Base-by-base conservation (phyloP, 2,113 vertebrate species). In the Maccullochella peelii region DNA sequence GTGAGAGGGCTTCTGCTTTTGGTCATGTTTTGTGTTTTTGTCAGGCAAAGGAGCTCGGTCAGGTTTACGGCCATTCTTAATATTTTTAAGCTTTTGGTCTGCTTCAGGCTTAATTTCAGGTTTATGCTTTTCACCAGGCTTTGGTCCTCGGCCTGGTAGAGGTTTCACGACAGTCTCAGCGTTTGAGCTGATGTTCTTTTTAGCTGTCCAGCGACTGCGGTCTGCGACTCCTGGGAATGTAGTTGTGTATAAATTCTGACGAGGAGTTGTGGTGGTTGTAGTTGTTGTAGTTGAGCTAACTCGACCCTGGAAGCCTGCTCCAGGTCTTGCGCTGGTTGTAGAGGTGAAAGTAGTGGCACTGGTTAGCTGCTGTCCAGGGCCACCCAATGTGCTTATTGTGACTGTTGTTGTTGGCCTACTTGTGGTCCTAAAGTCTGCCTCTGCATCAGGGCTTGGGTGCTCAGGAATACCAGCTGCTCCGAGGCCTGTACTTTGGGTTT, bases 101-200 rank as follows among this genome's bases (percentile, higher is more conserved):
- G 58, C 80, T 66, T 85, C 77, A 62, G 83, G 77, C 52, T 74
- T 89, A 61, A 59, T 82, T 85, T 58, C 80, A 55, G 76, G 49
- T 75, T 72, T 74, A 49, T 58, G 69, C 49, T 83, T 91, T 74
- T 68, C 76, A 25, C 42, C 49, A 0, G 68, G 65, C 52, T 85
- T 75, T 65, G 42, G 38, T 65, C 30, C 79, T 76, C 12, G 84
- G 0, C 50, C 77, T 79, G 77, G 58, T 63, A 23, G 40, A 59
- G 54, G 71, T 73, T 86, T 89, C 16, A 58, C 1, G 1, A n/a
- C 69, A 33, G 33, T 52, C 8, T 77, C 84, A 11, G 50, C 68
- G 21, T 79, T 83, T 47, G 87, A 79, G 59, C 71, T 86, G 10
- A 65, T 62, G 65, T 91, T 88, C 54, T 33, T 89, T 55, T 77